Evolutionary conservation across 2,888 invertebrate species (phyloP), one percentile per base, ranked within the genome.

Genomic region (Luperina testacea): DNA sequence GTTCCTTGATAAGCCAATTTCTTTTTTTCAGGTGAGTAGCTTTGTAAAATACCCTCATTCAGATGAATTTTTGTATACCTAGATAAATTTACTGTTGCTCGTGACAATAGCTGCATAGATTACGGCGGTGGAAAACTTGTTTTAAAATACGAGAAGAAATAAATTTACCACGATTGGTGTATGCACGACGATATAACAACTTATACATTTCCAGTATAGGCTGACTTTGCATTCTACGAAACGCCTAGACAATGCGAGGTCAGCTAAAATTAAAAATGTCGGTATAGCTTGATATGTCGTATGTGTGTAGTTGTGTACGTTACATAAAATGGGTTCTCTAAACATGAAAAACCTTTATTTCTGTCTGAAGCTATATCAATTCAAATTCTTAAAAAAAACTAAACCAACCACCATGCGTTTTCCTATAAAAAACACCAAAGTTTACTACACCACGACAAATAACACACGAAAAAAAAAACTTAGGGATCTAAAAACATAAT

Each of bases 401-500:
- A n/a, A 45, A 65, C 20, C n/a, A 6, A 42, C 17, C 13, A 17
- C 8, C 2, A 8, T 59, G 7, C 5, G 0, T 59, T 24, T 72
- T 24, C 0, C 59, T n/a, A 8, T 7, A 38, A 59, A 61, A 45
- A 6, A 3, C 13, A 32, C n/a, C 5, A 42, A 17, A 32, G 5
- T 48, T 7, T 42, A 17, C 0, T 20, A 42, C 20, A 32, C 13
- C 53, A 15, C 17, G 3, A 42, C 2, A 67, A 53, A 48, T 15
- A 75, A 64, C 32, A 70, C 70, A 69, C 61, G 68, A 80, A 92
- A 57, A 67, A 67, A 65, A 51, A 38, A 38, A 8, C 17, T 38
- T 38, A 38, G 9, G 64, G 92, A 92, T 92, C 90, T 91, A 91
- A 90, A 63, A 88, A 92, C 83, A 88, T 90, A 93, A 94, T 93